phyloP scores from a whole-genome alignment of 64 coral and sea anemone genomes.

The Anthopleura sola region DNA sequence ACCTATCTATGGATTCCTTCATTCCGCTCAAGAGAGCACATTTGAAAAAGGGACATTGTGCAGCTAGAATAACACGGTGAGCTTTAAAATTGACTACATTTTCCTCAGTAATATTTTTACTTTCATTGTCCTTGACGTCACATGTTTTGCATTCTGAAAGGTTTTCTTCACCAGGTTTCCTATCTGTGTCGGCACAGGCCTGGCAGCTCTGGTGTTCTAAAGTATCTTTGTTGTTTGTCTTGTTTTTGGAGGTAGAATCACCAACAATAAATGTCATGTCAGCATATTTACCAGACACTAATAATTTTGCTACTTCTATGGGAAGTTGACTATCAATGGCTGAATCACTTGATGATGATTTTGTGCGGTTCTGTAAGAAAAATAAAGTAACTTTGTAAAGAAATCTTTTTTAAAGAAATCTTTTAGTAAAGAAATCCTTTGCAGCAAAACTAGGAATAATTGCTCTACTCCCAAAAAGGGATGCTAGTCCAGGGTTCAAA shows the following conservation, averaged over 20 bases:
- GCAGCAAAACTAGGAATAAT: too few species aligned
- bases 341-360: conserved; percentile 1
- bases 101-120: conserved; percentile 17
- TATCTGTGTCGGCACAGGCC: background rate
- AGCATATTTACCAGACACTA: conserved; percentile 63
- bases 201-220: background rate
- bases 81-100: conserved; percentile 55
- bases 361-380: background rate
- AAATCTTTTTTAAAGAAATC: too few species aligned
- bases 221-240: background rate
- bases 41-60: conserved; percentile 85
- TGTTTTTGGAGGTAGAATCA: background rate
- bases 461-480: too few species aligned
- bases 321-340: conserved; percentile 49
- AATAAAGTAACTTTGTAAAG: background rate
- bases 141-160: background rate
- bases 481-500: too few species aligned
- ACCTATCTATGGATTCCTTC: conserved; percentile 98
- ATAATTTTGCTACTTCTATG: conserved; percentile 37
- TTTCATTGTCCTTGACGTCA: background rate
- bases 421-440: too few species aligned
- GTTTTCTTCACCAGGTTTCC: background rate
- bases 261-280: conserved; percentile 77
- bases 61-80: conserved; percentile 88
- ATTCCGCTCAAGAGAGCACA: conserved; percentile 90